Conservation (phyloP, 2,113 vertebrate genomes). For the Oryzias curvinotus region DNA sequence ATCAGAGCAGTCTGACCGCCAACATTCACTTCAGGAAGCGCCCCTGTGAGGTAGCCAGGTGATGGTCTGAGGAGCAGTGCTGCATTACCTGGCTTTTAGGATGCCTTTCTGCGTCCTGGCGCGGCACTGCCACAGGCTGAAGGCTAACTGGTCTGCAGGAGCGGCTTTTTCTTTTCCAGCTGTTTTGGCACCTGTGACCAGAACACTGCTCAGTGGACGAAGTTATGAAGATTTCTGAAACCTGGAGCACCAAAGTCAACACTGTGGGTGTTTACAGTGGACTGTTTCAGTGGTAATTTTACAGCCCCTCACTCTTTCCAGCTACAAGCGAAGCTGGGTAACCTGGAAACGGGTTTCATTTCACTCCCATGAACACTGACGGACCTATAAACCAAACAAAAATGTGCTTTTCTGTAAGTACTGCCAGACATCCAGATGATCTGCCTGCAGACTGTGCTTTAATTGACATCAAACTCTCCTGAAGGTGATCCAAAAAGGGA, state of each 20-base stretch:
- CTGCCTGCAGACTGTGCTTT: not conserved
- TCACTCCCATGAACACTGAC: not conserved
- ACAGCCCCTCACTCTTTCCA: not conserved
- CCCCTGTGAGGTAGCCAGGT: conserved; percentile 6
- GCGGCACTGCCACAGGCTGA: not conserved
- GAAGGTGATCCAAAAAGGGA: not conserved
- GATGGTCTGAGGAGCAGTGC: no score
- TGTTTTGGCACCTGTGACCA: not conserved
- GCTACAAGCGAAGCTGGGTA: not conserved
- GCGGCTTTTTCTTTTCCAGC: not conserved
- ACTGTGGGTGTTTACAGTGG: not conserved
- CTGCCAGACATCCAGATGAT: not conserved
- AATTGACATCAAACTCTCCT: not conserved
- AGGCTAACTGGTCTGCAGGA: not conserved
- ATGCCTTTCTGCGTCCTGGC: no score
- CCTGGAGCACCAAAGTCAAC: no score
- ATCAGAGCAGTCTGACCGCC: conserved; percentile 51
- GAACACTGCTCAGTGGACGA: no score
- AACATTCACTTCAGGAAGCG: conserved; percentile 29
- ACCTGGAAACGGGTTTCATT: not conserved
- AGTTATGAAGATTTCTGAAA: no score
- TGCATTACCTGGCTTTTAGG: no score
- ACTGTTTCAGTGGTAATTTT: not conserved
- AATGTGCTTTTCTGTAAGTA: not conserved
- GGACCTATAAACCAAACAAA: not conserved